phyloP scores from a whole-genome alignment of 2,888 invertebrate species.

The Drosophila percnosoma region DNA sequence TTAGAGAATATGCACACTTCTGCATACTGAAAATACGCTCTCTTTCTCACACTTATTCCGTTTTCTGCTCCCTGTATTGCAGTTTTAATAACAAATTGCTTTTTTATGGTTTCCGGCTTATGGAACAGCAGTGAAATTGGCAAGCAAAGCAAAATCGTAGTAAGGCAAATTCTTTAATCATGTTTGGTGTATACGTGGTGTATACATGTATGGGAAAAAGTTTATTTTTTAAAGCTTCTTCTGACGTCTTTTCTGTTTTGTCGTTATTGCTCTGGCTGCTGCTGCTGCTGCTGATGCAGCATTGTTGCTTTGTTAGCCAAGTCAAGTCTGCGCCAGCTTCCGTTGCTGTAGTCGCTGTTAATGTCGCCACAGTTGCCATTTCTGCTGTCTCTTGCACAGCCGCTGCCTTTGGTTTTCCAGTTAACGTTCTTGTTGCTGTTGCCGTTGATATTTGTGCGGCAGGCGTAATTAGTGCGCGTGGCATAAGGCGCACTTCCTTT shows the following conservation, averaged over 20 bases:
- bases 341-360: slow-evolving; percentile 62
- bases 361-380: slow-evolving; percentile 71
- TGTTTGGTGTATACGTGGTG: slow-evolving; percentile 43
- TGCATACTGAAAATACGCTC: neutral
- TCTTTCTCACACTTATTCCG: slow-evolving; percentile 3
- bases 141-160: slow-evolving; percentile 58
- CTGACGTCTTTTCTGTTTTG: slow-evolving; percentile 36
- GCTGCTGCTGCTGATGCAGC: slow-evolving; percentile 37
- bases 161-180: slow-evolving; percentile 67
- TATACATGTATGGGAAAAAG: neutral
- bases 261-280: slow-evolving; percentile 13
- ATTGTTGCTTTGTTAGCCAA: slow-evolving; percentile 73
- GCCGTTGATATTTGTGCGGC: slow-evolving; percentile 64
- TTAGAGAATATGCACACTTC: slow-evolving; percentile 24
- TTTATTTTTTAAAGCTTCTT: slow-evolving; percentile 56
- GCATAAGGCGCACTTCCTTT: slow-evolving; percentile 75
- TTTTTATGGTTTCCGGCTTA: slow-evolving; percentile 81
- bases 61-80: slow-evolving; percentile 47
- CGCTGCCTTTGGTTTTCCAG: neutral
- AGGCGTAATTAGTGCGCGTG: slow-evolving; percentile 76
- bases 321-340: slow-evolving; percentile 73
- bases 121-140: slow-evolving; percentile 68
- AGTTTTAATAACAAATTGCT: slow-evolving; percentile 78
- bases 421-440: slow-evolving; percentile 19
- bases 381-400: slow-evolving; percentile 14